These are phyloP conservation scores for Nettapus auritus DNA, from an alignment of 2,113 vertebrate species.

Conservation along the genomic window DNA sequence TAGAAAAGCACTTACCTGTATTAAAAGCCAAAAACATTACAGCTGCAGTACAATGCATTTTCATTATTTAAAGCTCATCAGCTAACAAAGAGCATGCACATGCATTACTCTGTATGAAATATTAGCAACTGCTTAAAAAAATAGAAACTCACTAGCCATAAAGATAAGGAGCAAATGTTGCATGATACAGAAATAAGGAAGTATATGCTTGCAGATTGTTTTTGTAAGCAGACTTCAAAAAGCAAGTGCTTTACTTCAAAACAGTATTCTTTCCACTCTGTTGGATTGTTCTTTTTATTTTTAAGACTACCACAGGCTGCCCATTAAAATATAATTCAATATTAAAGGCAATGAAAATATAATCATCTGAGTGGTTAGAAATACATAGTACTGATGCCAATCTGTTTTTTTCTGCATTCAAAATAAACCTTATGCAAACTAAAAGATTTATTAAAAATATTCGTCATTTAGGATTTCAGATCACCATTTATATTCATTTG, in stretches of 20 bases:
- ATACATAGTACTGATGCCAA: not conserved
- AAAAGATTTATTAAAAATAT: not conserved
- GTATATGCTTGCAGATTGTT: not conserved
- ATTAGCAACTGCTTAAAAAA: conserved; percentile 31
- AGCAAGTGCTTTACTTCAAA: not conserved
- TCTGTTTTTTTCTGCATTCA: not conserved
- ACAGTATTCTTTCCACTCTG: not conserved
- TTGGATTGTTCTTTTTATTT: not conserved
- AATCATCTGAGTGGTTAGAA: not conserved
- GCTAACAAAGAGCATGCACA: conserved; percentile 73
- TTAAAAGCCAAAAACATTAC: conserved; percentile 36
- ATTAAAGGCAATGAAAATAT: not conserved
- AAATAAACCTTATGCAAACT: not conserved
- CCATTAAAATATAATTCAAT: not conserved
- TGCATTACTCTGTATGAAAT: conserved; percentile 56
- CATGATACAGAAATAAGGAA: conserved; percentile 23
- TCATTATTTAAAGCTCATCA: conserved; percentile 33
- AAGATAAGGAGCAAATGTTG: conserved; percentile 9
- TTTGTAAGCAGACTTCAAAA: conserved; percentile 1
- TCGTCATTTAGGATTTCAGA: not conserved
- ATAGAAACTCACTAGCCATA: not conserved
- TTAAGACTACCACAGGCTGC: not conserved
- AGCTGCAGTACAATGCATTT: conserved; percentile 53
- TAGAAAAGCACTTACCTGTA: conserved; percentile 74
- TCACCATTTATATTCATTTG: not conserved